These are phyloP conservation scores for Rhamnusium bicolor DNA, from an alignment of 2,888 invertebrate genomes.

Conservation along the genomic window DNA sequence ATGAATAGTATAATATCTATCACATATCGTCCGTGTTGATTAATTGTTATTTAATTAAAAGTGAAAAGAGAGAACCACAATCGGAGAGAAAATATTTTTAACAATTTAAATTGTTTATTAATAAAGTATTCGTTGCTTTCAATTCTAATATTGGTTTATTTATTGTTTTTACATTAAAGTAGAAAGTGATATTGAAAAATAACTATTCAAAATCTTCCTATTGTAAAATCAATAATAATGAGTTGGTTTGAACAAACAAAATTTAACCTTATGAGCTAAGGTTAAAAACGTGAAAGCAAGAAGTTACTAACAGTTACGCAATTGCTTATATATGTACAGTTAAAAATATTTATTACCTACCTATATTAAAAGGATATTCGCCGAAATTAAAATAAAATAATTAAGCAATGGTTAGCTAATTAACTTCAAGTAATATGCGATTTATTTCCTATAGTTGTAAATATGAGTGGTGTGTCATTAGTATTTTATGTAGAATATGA, in stretches of 20 bases:
- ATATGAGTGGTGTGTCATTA: not conserved
- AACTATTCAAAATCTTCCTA: not conserved
- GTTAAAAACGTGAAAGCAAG: not conserved
- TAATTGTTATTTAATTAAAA: not conserved
- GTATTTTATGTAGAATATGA: not conserved
- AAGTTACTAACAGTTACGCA: not conserved
- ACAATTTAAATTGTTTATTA: not conserved
- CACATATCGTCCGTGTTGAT: not conserved
- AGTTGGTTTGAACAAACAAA: not conserved
- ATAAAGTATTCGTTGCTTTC: not conserved
- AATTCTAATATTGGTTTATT: not conserved
- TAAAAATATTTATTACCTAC: not conserved
- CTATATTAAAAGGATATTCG: not conserved
- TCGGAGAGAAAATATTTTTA: not conserved
- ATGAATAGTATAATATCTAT: not conserved
- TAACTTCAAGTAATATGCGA: not conserved
- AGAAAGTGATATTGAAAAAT: not conserved
- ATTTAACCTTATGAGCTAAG: not conserved
- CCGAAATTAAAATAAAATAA: not conserved
- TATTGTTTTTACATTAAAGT: not conserved
- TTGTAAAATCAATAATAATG: not conserved
- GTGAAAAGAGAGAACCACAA: not conserved
- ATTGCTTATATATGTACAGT: not conserved
- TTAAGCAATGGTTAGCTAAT: not conserved
- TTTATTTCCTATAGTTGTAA: not conserved